Percentiles rank a stretch among this genome's conserved stretches.
Conservation (phyloP, 2,113 vertebrate genomes). For the Micronycteris hirsuta region DNA sequence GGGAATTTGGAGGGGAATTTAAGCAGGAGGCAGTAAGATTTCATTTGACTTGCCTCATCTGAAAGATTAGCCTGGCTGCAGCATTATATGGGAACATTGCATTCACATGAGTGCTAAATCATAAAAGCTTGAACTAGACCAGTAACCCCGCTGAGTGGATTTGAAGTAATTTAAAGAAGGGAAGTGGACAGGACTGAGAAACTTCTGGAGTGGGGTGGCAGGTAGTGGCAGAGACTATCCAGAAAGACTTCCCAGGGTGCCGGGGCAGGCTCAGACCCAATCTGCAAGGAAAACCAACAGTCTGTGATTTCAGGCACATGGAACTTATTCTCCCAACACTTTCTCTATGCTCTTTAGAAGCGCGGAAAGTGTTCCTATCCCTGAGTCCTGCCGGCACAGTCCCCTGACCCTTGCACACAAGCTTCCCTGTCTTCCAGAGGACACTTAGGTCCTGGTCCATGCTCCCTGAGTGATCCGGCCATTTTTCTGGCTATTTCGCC, state of each 20-base stretch:
- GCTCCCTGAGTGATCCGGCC: conserved; percentile 66
- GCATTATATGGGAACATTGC: not conserved
- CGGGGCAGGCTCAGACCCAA: not conserved
- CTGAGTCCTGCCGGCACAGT: conserved; percentile 36
- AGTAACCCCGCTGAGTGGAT: not conserved
- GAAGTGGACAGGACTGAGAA: not conserved
- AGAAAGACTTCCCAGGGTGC: not conserved
- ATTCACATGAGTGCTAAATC: not conserved
- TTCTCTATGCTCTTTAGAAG: conserved; percentile 33
- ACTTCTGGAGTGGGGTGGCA: not conserved
- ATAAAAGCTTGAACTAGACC: not conserved
- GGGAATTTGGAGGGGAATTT: not conserved
- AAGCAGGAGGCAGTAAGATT: not conserved
- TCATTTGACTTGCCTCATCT: not conserved
- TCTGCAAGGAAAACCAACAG: conserved; percentile 30
- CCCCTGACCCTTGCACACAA: conserved; percentile 32
- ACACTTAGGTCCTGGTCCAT: conserved; percentile 54
- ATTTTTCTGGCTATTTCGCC: not conserved
- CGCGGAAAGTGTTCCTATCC: conserved; percentile 25
- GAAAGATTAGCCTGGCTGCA: not conserved
- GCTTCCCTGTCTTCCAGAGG: conserved; percentile 41
- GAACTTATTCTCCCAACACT: not conserved
- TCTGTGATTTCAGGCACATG: conserved; percentile 26
- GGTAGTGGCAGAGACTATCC: not conserved
- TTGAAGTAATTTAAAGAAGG: not conserved